Evolutionary conservation across 1,140 invertebrate species (phyloP).

Genomic region (Arion vulgaris): DNA sequence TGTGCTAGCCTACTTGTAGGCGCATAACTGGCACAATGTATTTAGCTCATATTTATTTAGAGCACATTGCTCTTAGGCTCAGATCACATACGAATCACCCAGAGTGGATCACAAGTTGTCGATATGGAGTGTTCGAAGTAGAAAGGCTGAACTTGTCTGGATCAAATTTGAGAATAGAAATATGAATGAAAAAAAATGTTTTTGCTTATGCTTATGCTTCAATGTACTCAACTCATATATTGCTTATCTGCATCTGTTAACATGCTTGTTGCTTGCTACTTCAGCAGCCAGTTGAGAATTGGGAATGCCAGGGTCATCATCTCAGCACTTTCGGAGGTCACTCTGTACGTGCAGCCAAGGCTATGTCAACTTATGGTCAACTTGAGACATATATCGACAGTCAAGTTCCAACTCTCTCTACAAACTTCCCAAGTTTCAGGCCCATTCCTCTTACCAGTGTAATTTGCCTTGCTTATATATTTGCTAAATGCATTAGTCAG

Average conservation of each 20-base stretch:
- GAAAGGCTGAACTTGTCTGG: no score
- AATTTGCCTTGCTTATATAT: conserved; percentile 8
- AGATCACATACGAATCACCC: no score
- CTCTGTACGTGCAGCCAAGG: conserved; percentile 1
- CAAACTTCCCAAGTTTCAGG: conserved; percentile 17
- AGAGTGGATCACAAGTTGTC: no score
- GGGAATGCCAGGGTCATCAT: conserved; percentile 26
- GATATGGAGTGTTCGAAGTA: no score
- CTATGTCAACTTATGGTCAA: conserved; percentile 32
- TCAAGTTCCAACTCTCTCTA: conserved; percentile 19
- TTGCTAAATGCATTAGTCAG: not conserved
- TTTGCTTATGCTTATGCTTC: not conserved
- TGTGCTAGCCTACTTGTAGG: no score
- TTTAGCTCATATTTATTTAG: no score
- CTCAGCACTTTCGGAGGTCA: conserved; percentile 28
- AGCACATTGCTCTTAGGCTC: no score
- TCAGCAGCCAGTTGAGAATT: conserved; percentile 24
- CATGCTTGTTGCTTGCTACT: not conserved
- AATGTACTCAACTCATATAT: not conserved
- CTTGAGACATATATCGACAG: not conserved
- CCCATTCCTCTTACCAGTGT: conserved; percentile 2
- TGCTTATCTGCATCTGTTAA: not conserved
- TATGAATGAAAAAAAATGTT: no score
- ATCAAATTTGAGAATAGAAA: not conserved
- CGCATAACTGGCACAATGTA: no score